These are phyloP conservation scores for Malurus alboscapulatus DNA, from an alignment of 2,113 vertebrate species.

Conservation along the genomic window DNA sequence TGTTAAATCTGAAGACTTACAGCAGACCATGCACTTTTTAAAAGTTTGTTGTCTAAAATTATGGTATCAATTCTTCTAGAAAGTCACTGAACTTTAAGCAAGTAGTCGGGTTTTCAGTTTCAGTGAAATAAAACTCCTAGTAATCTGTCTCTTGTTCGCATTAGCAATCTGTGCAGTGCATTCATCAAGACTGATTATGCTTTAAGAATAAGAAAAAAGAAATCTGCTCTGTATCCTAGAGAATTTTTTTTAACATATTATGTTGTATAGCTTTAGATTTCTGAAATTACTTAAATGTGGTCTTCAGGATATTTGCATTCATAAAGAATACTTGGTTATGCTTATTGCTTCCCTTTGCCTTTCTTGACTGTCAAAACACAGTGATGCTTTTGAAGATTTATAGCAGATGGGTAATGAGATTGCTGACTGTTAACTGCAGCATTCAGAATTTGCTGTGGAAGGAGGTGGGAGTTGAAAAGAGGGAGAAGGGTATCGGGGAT, in stretches of 20 bases:
- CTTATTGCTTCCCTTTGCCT: conserved; percentile 57
- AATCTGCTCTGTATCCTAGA: background rate
- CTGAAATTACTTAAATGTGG: conserved; percentile 67
- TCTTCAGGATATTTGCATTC: conserved; percentile 68
- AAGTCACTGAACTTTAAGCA: background rate
- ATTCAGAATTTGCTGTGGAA: conserved; percentile 67
- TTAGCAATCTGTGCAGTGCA: background rate
- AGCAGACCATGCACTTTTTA: background rate
- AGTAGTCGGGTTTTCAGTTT: background rate
- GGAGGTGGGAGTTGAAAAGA: conserved; percentile 1
- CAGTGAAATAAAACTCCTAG: background rate
- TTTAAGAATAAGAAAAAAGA: conserved; percentile 18
- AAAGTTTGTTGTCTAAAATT: background rate
- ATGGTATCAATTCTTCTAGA: background rate
- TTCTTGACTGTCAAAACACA: conserved; percentile 71
- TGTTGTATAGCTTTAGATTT: conserved; percentile 32
- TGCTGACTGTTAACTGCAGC: conserved; percentile 66
- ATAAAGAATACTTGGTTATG: conserved; percentile 66
- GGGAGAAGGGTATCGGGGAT: conserved; percentile 10
- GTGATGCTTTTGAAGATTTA: conserved; percentile 73
- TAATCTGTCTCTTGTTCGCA: background rate
- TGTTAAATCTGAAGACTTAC: background rate
- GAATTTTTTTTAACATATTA: background rate
- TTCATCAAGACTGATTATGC: background rate
- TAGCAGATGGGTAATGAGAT: conserved; percentile 70